Conservation (phyloP, 2,888 invertebrate genomes). For the Thera obeliscata region DNA sequence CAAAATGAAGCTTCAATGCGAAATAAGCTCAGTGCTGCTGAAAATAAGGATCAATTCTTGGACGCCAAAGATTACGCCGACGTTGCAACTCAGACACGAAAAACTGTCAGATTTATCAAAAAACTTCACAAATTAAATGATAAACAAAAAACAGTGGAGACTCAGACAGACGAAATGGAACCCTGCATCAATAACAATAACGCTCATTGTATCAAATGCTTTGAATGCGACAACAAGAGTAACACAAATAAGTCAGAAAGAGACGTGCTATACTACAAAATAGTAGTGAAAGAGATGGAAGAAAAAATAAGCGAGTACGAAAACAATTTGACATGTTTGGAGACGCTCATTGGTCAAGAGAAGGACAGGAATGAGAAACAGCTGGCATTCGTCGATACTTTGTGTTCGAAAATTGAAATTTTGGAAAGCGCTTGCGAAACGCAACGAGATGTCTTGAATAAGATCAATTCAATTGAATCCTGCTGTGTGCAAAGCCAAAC, state of each 20-base stretch:
- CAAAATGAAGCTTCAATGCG: conserved; percentile 32
- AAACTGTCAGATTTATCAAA: conserved; percentile 15
- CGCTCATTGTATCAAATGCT: conserved; percentile 51
- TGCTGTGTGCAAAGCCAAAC: conserved; percentile 57
- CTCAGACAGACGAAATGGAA: conserved; percentile 29
- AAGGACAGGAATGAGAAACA: conserved; percentile 57
- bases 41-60: conserved; percentile 21
- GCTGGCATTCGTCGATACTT: conserved; percentile 52
- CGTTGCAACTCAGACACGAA: conserved; percentile 19
- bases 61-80: conserved; percentile 15
- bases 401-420: conserved; percentile 55
- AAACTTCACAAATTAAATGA: conserved; percentile 22
- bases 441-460: conserved; percentile 54
- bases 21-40: conserved; percentile 7
- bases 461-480: conserved; percentile 49
- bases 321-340: conserved; percentile 58
- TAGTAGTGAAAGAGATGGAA: conserved; percentile 54
- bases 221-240: conserved; percentile 56
- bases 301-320: conserved; percentile 61
- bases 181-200: conserved; percentile 53
- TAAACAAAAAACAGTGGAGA: conserved; percentile 9
- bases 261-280: conserved; percentile 51
- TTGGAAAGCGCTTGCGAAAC: conserved; percentile 57
- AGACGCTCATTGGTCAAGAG: conserved; percentile 57
- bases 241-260: conserved; percentile 58